Conservation (phyloP, 23 tunicate species). For the Trididemnum clinides region DNA sequence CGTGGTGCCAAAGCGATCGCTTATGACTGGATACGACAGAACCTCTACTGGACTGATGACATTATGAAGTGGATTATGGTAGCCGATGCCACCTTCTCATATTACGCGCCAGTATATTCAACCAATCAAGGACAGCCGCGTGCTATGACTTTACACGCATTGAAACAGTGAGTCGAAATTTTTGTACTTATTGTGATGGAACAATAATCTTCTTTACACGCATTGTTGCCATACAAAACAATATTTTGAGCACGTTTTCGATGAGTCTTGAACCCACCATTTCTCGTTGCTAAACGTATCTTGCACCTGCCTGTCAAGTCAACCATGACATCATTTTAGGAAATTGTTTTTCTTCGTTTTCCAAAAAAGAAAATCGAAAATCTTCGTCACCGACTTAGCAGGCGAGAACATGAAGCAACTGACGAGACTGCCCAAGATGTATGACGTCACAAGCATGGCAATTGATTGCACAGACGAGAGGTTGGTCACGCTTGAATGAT, state of each 20-base stretch:
- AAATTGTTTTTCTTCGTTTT: conserved; percentile 50
- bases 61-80: conserved; percentile 32
- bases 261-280: too few relatives aligned
- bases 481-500: not conserved
- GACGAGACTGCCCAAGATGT: conserved; percentile 38
- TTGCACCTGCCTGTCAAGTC: too few relatives aligned
- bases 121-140: not conserved
- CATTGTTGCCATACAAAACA: not conserved
- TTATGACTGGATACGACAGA: conserved; percentile 32
- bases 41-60: conserved; percentile 46
- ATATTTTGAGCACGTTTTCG: too few relatives aligned
- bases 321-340: too few relatives aligned
- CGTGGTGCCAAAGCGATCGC: not conserved
- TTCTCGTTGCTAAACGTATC: not conserved
- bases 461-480: conserved; percentile 58
- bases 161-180: not conserved
- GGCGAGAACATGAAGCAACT: conserved; percentile 50
- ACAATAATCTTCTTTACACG: not conserved
- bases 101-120: conserved; percentile 3
- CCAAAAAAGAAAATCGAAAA: conserved; percentile 48
- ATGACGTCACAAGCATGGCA: conserved; percentile 55
- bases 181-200: too few relatives aligned
- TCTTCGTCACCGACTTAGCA: conserved; percentile 47
- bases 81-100: conserved; percentile 12
- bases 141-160: conserved; percentile 1